Base-by-base conservation (phyloP, 2,888 invertebrate species). In the Epirrhoe tristata region DNA sequence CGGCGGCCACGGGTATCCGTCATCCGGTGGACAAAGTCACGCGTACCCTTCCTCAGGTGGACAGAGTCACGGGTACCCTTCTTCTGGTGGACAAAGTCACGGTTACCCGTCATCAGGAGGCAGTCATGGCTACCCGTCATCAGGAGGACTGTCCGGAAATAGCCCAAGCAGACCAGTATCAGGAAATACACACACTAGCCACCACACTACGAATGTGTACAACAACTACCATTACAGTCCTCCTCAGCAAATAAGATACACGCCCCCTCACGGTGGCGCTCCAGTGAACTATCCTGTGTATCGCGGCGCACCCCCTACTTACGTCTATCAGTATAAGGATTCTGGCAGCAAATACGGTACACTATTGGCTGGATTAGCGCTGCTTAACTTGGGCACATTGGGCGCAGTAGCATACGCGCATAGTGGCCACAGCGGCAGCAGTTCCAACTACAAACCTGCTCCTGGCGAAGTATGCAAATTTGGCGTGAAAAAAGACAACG, bases 311-410 rank as follows among this genome's bases (percentile, higher is more conserved):
- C 92, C 91, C 2, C 92, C 92, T 1, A 87, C 80, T 24, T 91
- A 91, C 73, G 91, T 93, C 6, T 90, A 93, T 68, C 78, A 91
- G 63, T 89, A 90, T 75, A 85, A 88, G 70, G 81, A 92, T 69
- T 93, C 92, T 0, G 91, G 88, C 57, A 92, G 92, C 74, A 91
- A 90, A 78, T 93, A 91, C 71, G 89, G 92, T 10, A 89, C 90
- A 0, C 62, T 93, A 36, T 72, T 93, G 53, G 84, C 92, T 55
- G 92, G 92, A 46, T 74, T 93, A 12, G 92, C 92, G 0, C 75
- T 93, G 16, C 78, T 91, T 46, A 93, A 93, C 70, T 85, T 93
- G 63, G 92, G 92, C 43, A 85, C 90, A 6, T 81, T 91, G 7
- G 90, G 82, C 6, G 87, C 82, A 24, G 81, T 84, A 12, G 80